phyloP scores from a whole-genome alignment of 2,797 vertebrate species.

The Premnoplex brunnescens region DNA sequence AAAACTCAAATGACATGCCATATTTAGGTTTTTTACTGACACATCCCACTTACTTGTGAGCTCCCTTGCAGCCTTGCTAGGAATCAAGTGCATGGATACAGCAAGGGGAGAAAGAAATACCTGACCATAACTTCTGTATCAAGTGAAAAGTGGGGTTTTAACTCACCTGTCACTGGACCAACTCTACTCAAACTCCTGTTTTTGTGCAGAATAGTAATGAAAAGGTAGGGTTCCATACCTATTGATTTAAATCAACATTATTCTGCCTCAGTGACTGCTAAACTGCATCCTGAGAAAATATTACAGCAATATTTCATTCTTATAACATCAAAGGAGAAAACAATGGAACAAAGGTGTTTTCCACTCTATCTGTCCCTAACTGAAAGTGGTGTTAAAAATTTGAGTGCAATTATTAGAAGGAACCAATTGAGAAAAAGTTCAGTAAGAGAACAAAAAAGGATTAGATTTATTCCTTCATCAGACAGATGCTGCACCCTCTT shows the following conservation, averaged over 20 bases:
- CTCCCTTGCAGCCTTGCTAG: background rate
- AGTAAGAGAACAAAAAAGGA: background rate
- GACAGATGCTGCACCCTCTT: background rate
- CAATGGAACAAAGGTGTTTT: background rate
- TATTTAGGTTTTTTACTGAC: accelerated
- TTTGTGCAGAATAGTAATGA: background rate
- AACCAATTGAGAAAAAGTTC: background rate
- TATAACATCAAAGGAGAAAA: background rate
- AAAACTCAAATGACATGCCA: background rate
- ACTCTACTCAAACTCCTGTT: background rate
- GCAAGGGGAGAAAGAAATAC: background rate
- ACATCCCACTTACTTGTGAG: background rate
- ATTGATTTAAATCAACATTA: background rate
- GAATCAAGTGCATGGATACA: background rate
- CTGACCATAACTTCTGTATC: background rate
- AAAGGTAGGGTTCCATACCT: background rate
- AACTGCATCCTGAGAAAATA: background rate
- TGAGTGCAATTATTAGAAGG: background rate
- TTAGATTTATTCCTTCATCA: background rate
- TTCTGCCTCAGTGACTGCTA: background rate
- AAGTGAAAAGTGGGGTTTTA: background rate
- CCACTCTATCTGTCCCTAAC: background rate
- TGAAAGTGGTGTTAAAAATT: background rate
- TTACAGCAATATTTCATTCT: background rate
- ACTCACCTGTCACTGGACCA: background rate